Base-by-base conservation (phyloP, 2,113 vertebrate genomes). In the Burhinus oedicnemus region DNA sequence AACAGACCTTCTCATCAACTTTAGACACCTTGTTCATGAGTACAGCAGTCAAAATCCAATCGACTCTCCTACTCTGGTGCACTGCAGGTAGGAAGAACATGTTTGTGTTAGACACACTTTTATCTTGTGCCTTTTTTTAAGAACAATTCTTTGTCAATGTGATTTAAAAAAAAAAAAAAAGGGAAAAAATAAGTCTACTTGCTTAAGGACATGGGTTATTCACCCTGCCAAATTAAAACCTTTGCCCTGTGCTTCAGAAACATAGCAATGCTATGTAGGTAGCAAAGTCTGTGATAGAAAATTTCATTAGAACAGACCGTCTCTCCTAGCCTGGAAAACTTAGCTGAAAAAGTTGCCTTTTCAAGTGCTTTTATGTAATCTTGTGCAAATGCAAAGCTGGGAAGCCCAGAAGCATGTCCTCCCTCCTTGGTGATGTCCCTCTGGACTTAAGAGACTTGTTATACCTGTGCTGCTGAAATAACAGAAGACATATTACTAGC, bases 1-100 rank as follows among this genome's bases (percentile, higher is more conserved):
- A 97, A 99, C 99, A 1, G 99, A 99, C 82, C 98, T 99, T 52
- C 99, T 99, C 62, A 99, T 99, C 96, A 98, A 98, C 96, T 99
- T 99, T 38, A 98, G 99, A 80, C 98, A 99, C 95, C 95, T 99
- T 61, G 98, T 99, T 57, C 98, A 99, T 25, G 99, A 99, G 71
- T 99, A 99, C 97, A 99, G 98, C 97, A 98, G 98, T 87, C 98
- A 98, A 76, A 98, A 98, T 91, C 98, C 99, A 18, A 86, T 96
- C 0, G 93, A 99, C 51, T 99, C 98, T 1, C 99, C 99, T 9
- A 97, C 98, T 27, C 97, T 99, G 90, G 99, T 99, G 55, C 99
- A 99, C 82, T 99, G 99, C 99, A 99, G 99, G 99, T 99, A 94
- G 10, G 92, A 60, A 38, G 40, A 61, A 82, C 4, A 0, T 42